Evolutionary conservation across 64 coral and sea anemone genomes (phyloP).

Genomic region (Pachyseris speciosa): DNA sequence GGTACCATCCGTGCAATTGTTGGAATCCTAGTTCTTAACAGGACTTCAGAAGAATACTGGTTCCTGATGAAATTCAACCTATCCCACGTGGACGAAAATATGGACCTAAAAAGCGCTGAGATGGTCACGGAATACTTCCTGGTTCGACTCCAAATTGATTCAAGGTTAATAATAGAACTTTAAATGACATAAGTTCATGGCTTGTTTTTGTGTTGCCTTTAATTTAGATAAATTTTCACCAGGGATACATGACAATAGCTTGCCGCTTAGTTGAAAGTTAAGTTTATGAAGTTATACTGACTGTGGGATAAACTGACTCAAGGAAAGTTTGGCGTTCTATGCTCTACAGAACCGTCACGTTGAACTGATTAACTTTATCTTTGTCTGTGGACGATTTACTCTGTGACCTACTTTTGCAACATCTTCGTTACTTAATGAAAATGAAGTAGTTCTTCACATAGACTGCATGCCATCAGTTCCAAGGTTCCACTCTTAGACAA

Average conservation of each 20-base stretch:
- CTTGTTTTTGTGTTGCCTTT: no score
- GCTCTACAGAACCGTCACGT: no score
- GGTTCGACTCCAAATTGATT: not conserved
- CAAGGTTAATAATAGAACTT: not conserved
- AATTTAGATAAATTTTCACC: no score
- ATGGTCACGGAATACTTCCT: not conserved
- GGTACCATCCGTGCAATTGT: not conserved
- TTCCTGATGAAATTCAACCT: not conserved
- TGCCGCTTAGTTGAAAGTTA: no score
- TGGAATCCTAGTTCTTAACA: not conserved
- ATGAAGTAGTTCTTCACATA: not conserved
- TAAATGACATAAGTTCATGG: no score
- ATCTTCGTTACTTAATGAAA: not conserved
- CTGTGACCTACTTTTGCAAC: not conserved
- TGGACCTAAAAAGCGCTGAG: not conserved
- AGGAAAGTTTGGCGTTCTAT: no score
- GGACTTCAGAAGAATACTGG: not conserved
- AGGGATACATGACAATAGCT: no score
- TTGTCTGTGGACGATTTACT: no score
- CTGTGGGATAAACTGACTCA: no score
- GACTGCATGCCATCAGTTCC: not conserved
- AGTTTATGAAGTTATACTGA: no score
- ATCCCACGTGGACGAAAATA: not conserved
- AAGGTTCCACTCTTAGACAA: not conserved
- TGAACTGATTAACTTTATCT: no score